A percentile compares a stretch with the other conserved stretches of the same genome.
These are phyloP conservation scores for Cosmia pyralina DNA, from an alignment of 2,888 invertebrate genomes.

Conservation along the genomic window DNA sequence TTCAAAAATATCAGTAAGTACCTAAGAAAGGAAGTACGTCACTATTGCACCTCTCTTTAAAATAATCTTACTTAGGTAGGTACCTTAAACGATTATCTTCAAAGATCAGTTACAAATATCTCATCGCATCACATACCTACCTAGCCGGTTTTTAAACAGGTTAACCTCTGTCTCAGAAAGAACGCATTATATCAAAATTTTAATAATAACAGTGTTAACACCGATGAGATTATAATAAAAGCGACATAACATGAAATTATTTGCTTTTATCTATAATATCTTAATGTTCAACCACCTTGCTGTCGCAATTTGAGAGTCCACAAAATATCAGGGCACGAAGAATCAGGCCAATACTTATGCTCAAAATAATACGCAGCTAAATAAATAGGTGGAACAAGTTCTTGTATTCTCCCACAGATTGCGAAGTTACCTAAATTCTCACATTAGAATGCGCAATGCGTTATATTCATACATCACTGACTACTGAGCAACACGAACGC, in stretches of 20 bases:
- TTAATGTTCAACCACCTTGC: constrained; percentile 12
- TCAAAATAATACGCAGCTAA: constrained; percentile 43
- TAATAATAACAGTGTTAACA: background rate
- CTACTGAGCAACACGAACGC: constrained; percentile 13
- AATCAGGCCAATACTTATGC: constrained; percentile 34
- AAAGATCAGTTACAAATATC: constrained; percentile 10
- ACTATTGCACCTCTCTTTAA: background rate
- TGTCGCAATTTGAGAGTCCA: constrained; percentile 21
- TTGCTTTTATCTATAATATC: constrained; percentile 26
- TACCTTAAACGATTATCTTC: background rate
- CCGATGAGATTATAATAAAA: constrained; percentile 9
- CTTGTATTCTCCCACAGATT: constrained; percentile 35
- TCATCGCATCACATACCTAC: constrained; percentile 16
- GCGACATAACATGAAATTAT: constrained; percentile 18
- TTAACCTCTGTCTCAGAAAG: constrained; percentile 2
- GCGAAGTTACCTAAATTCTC: constrained; percentile 41
- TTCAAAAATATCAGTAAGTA: background rate
- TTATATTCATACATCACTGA: constrained; percentile 46
- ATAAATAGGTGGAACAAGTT: constrained; percentile 42
- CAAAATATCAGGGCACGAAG: constrained; percentile 30
- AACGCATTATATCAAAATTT: constrained; percentile 4
- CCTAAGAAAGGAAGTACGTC: background rate
- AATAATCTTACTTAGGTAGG: background rate
- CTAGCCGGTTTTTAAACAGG: constrained; percentile 18
- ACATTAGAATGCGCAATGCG: constrained; percentile 36